These are phyloP conservation scores for Ceratina australensis DNA, from an alignment of 1,140 invertebrate genomes.

Conservation along the genomic window DNA sequence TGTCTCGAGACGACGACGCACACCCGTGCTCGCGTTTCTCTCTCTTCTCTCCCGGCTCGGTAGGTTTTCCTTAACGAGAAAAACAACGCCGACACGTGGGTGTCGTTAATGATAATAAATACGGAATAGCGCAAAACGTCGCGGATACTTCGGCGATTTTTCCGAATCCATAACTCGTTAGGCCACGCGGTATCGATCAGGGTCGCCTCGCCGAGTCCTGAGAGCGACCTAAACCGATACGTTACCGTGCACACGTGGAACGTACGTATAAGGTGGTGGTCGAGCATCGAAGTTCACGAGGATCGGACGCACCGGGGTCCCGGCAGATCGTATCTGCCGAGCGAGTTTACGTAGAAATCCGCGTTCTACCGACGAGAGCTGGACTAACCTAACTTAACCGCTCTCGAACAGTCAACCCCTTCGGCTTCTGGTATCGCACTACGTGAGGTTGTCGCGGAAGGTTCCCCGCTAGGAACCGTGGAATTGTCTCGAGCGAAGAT, in stretches of 20 bases:
- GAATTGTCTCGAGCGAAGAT: slow-evolving; percentile 36
- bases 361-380: slow-evolving; percentile 64
- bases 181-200: neutral
- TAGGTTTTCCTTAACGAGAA: slow-evolving; percentile 4
- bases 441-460: slow-evolving; percentile 47
- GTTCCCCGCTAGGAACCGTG: slow-evolving; percentile 30
- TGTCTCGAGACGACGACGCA: slow-evolving; percentile 60
- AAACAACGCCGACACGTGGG: neutral
- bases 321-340: slow-evolving; percentile 72
- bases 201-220: slow-evolving; percentile 44
- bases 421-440: slow-evolving; percentile 76
- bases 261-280: slow-evolving; percentile 48
- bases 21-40: slow-evolving; percentile 13
- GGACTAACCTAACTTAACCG: slow-evolving; percentile 64
- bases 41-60: neutral
- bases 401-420: slow-evolving; percentile 54
- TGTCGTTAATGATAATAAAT: slow-evolving; percentile 17
- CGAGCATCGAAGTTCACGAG: slow-evolving; percentile 66
- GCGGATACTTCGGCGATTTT: neutral
- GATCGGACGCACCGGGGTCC: slow-evolving; percentile 65
- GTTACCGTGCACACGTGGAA: slow-evolving; percentile 32
- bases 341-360: slow-evolving; percentile 77
- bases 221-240: slow-evolving; percentile 62
- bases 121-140: too few relatives aligned
- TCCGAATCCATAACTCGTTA: slow-evolving; percentile 4